These are phyloP conservation scores for Vollenhovia emeryi DNA, from an alignment of 1,140 invertebrate species.

Conservation along the genomic window DNA sequence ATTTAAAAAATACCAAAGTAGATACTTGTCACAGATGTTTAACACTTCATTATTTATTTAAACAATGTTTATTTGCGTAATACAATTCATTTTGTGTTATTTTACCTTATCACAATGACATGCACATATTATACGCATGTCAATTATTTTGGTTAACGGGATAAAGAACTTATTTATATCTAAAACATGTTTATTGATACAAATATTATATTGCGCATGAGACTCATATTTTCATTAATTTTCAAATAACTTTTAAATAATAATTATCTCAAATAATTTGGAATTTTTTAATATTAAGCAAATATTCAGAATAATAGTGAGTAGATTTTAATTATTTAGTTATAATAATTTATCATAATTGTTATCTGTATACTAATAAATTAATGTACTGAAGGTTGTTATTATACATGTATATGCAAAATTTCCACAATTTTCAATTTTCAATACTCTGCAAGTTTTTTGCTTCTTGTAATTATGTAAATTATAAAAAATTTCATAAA, in stretches of 20 bases:
- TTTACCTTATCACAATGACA: not conserved
- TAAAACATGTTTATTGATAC: no score
- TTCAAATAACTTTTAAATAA: no score
- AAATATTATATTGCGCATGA: no score
- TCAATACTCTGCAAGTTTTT: not conserved
- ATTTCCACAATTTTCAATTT: not conserved
- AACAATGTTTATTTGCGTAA: not conserved
- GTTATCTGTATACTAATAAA: no score
- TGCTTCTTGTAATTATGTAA: not conserved
- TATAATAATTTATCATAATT: no score
- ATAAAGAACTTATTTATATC: no score
- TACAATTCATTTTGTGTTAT: not conserved
- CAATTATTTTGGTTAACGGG: not conserved
- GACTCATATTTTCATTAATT: no score
- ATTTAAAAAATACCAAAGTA: not conserved
- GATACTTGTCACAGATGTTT: not conserved
- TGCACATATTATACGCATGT: not conserved
- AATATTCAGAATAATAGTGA: no score
- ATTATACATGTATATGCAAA: not conserved
- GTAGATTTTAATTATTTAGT: no score
- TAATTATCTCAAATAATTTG: no score
- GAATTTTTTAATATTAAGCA: no score
- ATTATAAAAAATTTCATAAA: not conserved
- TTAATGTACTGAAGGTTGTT: no score
- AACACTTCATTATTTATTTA: not conserved